phyloP scores from a whole-genome alignment of 2,888 invertebrate species.

The Drosophila cognata region DNA sequence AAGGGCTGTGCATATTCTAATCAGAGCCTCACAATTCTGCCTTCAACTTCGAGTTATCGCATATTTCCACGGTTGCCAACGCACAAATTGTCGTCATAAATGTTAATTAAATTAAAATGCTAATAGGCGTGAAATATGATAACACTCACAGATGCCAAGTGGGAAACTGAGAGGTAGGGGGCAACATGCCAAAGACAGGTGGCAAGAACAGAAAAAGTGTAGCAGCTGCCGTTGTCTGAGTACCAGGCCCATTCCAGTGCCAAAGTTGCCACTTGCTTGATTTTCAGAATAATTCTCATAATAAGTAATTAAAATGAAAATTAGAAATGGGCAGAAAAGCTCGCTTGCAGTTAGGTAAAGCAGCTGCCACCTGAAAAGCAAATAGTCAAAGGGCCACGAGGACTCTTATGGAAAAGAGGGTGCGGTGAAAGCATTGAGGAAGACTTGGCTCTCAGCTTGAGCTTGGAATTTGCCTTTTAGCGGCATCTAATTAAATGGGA shows the following conservation, averaged over 20 bases:
- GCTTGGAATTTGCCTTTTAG: constrained; percentile 70
- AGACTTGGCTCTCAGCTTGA: constrained; percentile 46
- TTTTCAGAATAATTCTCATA: constrained; percentile 73
- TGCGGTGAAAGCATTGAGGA: not conserved
- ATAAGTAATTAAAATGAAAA: constrained; percentile 77
- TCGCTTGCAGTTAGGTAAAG: constrained; percentile 37
- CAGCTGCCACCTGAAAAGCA: constrained; percentile 65
- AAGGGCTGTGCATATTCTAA: constrained; percentile 10
- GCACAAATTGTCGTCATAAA: constrained; percentile 75
- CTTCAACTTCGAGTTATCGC: constrained; percentile 37
- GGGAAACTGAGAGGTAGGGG: not conserved
- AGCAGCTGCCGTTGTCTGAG: constrained; percentile 66
- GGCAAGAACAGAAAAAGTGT: constrained; percentile 49
- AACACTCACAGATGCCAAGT: constrained; percentile 55
- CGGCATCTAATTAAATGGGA: constrained; percentile 75
- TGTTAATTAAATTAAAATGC: constrained; percentile 79
- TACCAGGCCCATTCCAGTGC: constrained; percentile 15
- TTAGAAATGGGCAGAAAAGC: constrained; percentile 65
- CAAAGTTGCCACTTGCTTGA: constrained; percentile 75
- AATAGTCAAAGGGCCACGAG: constrained; percentile 39
- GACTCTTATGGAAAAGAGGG: not conserved
- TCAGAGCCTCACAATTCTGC: constrained; percentile 16
- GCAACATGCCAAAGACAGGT: constrained; percentile 28
- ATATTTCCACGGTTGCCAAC: constrained; percentile 49
- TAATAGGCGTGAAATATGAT: constrained; percentile 80